Percentiles rank a stretch among this genome's conserved stretches.
Conservation (phyloP, 1,140 invertebrate genomes). For the Saxidomus purpurata region DNA sequence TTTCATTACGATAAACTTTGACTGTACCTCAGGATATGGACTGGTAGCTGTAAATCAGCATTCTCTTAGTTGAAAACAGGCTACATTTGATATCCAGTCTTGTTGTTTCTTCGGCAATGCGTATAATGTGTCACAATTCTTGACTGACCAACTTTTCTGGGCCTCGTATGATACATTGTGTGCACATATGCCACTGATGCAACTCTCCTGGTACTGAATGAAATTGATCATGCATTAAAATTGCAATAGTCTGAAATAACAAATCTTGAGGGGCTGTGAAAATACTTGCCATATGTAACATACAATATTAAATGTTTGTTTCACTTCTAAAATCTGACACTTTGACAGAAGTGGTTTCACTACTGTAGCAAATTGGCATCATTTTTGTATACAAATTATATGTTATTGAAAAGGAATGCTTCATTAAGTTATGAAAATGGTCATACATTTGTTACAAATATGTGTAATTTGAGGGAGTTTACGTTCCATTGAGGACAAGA, state of each 20-base stretch:
- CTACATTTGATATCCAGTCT: no score
- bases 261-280: not conserved
- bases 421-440: constrained; percentile 22
- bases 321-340: not conserved
- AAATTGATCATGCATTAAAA: not conserved
- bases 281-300: not conserved
- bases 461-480: not conserved
- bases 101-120: no score
- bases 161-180: no score
- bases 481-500: not conserved
- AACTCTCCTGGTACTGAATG: not conserved
- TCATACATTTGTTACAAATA: not conserved
- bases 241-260: not conserved
- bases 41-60: no score
- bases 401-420: constrained; percentile 13
- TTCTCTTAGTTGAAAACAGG: no score
- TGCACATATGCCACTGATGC: no score
- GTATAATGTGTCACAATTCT: no score
- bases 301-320: not conserved
- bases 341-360: constrained; percentile 5
- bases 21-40: no score
- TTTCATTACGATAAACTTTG: no score
- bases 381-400: constrained; percentile 1
- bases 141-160: no score
- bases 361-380: not conserved